Evolutionary conservation across 2,888 invertebrate genomes (phyloP).

Genomic region (Steinernema scapterisci): DNA sequence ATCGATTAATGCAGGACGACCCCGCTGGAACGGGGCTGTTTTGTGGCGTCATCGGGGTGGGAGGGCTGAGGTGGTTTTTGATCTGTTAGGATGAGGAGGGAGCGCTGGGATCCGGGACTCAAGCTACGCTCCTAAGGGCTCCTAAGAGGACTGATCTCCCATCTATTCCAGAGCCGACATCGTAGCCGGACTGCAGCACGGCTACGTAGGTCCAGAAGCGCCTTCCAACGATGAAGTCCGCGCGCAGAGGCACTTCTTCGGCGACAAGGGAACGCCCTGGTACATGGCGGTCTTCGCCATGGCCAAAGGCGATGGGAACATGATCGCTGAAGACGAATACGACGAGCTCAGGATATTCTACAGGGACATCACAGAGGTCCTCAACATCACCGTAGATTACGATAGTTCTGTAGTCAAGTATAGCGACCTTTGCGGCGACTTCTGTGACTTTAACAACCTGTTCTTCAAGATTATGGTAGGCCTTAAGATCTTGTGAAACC

Average conservation of each 20-base stretch:
- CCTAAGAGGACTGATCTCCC: too few relatives aligned
- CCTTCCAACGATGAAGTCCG: constrained; percentile 17
- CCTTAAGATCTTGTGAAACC: not conserved
- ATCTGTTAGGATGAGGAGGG: too few relatives aligned
- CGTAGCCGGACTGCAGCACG: not conserved
- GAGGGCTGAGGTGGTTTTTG: not conserved
- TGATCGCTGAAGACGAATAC: constrained; percentile 16
- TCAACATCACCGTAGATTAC: constrained; percentile 14
- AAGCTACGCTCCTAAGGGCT: too few relatives aligned
- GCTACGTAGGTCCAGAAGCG: constrained; percentile 1
- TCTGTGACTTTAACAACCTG: constrained; percentile 20
- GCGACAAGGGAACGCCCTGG: constrained; percentile 17
- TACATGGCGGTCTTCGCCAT: constrained; percentile 27
- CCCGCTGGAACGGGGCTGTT: constrained; percentile 7
- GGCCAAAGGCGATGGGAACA: constrained; percentile 8
- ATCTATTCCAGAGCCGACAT: not conserved
- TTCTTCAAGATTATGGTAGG: constrained; percentile 15
- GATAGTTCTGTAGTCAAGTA: not conserved
- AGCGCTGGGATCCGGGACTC: too few relatives aligned
- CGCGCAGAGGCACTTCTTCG: constrained; percentile 23
- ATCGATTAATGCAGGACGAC: not conserved
- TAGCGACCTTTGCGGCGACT: not conserved
- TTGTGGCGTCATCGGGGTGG: not conserved
- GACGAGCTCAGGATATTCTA: constrained; percentile 21
- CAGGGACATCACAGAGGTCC: constrained; percentile 15